Evolutionary conservation across 1,140 invertebrate species (phyloP).

Genomic region (Chrysomallon squamiferum): DNA sequence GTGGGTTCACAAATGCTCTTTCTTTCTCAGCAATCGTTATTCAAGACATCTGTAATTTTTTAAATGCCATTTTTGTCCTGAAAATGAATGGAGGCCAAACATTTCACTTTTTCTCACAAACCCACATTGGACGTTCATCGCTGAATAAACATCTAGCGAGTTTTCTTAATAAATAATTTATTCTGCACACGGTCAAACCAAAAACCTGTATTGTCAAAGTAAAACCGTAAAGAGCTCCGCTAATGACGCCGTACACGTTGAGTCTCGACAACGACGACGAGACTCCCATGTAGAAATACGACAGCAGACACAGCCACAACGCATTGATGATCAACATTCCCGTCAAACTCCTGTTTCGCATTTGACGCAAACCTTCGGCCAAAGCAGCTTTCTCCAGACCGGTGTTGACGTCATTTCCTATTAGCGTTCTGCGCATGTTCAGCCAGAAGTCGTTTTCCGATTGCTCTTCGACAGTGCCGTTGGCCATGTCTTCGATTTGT

Average conservation of each 20-base stretch:
- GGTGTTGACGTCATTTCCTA: slow-evolving; percentile 32
- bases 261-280: slow-evolving; percentile 27
- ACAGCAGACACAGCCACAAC: slow-evolving; percentile 33
- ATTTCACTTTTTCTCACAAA: slow-evolving; percentile 17
- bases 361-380: slow-evolving; percentile 16
- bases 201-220: slow-evolving; percentile 35
- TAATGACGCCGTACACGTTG: slow-evolving; percentile 41
- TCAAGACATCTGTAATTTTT: too few species aligned
- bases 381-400: slow-evolving; percentile 30
- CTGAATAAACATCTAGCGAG: slow-evolving; percentile 25
- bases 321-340: slow-evolving; percentile 29
- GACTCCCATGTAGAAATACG: slow-evolving; percentile 34
- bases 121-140: slow-evolving; percentile 24
- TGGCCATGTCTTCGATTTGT: slow-evolving; percentile 17
- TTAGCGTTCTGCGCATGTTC: slow-evolving; percentile 8
- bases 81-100: too few species aligned
- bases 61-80: too few species aligned
- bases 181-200: slow-evolving; percentile 28
- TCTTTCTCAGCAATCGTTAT: too few species aligned
- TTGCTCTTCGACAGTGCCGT: slow-evolving; percentile 19
- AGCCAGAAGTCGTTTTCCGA: slow-evolving; percentile 33
- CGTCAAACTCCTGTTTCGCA: slow-evolving; percentile 25
- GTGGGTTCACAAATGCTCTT: too few species aligned
- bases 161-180: slow-evolving; percentile 21
- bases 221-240: slow-evolving; percentile 43